Evolutionary conservation across 2,888 invertebrate genomes (phyloP), one percentile per base, ranked within the genome.

Genomic region (Zygothrica quintamaculata): DNA sequence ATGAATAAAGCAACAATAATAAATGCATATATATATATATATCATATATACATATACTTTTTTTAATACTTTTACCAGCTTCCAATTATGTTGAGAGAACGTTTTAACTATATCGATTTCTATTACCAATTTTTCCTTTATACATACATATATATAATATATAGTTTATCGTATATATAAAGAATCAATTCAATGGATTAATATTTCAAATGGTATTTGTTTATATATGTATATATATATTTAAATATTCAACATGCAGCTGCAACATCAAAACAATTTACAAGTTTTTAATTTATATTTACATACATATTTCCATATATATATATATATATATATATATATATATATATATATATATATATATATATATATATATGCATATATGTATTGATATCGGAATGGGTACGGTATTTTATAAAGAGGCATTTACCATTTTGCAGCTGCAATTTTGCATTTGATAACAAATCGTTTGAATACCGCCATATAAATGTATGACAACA

Each of bases 131-230:
- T 22, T 22, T 3, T 22, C 18, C 18, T 22, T 22, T 22, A 22
- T 31, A 31, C 6, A 31, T n/a, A n/a, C n/a, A 31, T 31, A 31
- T n/a, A 31, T 22, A 22, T 22, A 3, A 22, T 22, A 22, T 22
- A 5, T 22, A 22, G 18, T 22, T 22, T 22, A 22, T 22, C 18
- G n/a, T n/a, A 22, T 22, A 22, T 22, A 22, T 22, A 22, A 22
- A 22, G 18, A 22, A 5, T 29, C 9, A 29, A n/a, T 4, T 8
- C 26, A 26, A 36, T 36, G 13, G 37, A 8, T 55, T 69, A 70
- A 47, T 70, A 75, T 70, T 70, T n/a, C 53, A 47, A 76, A 76
- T 76, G 62, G 57, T 53, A 25, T n/a, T n/a, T n/a, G n/a, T n/a
- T n/a, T 44, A 12, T 65, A 37, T 43, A 31, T 48, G 22, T 58